phyloP scores from a whole-genome alignment of 30 jellyfish, hydroid and myxozoan genomes.

The Aurelia sp. region DNA sequence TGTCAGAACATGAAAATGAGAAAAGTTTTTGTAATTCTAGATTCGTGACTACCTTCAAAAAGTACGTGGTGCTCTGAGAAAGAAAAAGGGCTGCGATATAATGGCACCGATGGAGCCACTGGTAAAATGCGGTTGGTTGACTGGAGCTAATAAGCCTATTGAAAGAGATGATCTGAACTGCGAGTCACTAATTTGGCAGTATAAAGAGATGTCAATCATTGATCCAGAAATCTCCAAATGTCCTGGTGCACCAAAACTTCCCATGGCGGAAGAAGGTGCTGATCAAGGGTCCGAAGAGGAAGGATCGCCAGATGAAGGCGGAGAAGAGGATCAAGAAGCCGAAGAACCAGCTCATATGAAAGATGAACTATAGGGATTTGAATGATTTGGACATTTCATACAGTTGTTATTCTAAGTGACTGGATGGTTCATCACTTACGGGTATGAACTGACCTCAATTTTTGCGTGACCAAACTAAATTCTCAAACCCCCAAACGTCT shows the following conservation, averaged over 20 bases:
- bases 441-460: too few species aligned
- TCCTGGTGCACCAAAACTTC: background rate
- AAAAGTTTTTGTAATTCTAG: background rate
- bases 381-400: too few species aligned
- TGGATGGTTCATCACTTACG: too few species aligned
- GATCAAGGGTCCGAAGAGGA: conserved; percentile 7
- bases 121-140: background rate
- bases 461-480: too few species aligned
- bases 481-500: too few species aligned
- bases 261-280: background rate
- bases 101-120: conserved; percentile 2
- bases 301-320: conserved; percentile 10
- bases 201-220: background rate
- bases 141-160: background rate
- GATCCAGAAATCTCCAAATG: background rate
- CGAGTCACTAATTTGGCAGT: background rate
- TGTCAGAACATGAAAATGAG: too few species aligned
- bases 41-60: background rate
- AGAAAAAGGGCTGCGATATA: background rate
- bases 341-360: conserved; percentile 20
- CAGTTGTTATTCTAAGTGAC: too few species aligned
- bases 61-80: background rate
- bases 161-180: background rate
- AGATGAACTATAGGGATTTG: conserved; percentile 20
- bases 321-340: conserved; percentile 28